Conservation (phyloP, 2,797 vertebrate genomes). For the Chaetodon trifasciatus region DNA sequence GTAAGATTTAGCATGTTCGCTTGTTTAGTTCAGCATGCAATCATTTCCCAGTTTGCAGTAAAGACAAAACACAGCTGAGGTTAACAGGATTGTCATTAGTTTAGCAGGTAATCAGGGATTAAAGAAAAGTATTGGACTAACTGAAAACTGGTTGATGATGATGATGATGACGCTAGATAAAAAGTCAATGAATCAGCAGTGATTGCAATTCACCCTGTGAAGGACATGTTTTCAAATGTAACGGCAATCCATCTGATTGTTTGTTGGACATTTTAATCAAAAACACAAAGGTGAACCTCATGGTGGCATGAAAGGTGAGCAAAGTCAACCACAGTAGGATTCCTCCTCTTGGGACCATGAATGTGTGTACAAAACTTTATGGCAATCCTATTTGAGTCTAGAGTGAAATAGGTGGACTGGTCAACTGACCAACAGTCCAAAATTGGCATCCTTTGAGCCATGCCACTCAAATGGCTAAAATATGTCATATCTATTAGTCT, state of each 20-base stretch:
- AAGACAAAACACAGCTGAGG: not conserved
- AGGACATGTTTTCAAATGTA: not conserved
- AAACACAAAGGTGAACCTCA: not conserved
- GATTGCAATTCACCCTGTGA: not conserved
- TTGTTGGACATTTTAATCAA: not conserved
- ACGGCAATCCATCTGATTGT: not conserved
- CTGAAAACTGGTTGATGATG: no score
- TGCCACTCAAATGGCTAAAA: not conserved
- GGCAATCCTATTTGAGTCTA: not conserved
- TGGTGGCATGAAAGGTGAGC: not conserved
- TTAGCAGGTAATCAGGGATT: not conserved
- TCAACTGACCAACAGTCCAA: not conserved
- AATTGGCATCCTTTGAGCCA: not conserved
- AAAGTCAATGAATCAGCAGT: not conserved
- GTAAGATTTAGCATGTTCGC: not conserved
- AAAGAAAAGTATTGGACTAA: no score
- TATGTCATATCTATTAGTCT: not conserved
- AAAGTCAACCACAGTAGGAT: not conserved
- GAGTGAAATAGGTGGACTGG: not conserved
- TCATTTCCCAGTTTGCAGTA: not conserved
- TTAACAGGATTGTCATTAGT: not conserved
- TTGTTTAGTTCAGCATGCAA: not conserved
- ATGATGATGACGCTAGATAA: not conserved
- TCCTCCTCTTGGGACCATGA: no score
- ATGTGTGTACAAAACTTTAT: not conserved